These are phyloP conservation scores for Cercopithecus hamlyni DNA, from an alignment of 2,797 vertebrate species.

Conservation along the genomic window DNA sequence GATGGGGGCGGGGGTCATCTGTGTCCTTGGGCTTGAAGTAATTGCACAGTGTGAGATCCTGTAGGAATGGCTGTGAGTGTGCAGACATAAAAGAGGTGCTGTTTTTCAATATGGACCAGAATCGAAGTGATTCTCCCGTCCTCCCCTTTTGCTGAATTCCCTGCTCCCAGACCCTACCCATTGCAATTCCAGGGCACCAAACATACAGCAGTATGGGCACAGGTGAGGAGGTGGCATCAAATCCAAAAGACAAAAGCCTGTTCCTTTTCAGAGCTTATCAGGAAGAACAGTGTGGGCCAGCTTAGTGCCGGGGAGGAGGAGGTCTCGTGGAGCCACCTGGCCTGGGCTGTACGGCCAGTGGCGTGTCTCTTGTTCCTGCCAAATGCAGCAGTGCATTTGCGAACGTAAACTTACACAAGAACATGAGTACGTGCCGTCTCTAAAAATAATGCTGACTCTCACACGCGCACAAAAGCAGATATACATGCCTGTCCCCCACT, in stretches of 20 bases:
- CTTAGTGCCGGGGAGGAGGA: background rate
- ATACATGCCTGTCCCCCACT: background rate
- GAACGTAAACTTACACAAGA: background rate
- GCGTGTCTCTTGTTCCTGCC: background rate
- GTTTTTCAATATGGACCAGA: background rate
- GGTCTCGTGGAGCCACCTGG: rapidly evolving
- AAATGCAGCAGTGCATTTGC: background rate
- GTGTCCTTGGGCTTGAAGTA: background rate
- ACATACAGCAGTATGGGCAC: background rate
- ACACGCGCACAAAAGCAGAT: background rate
- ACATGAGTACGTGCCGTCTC: background rate
- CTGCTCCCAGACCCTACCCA: background rate
- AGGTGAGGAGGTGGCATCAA: background rate
- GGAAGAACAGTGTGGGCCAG: background rate
- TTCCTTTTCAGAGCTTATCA: background rate
- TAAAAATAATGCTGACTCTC: background rate
- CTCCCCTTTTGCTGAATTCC: background rate
- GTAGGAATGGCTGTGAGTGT: background rate
- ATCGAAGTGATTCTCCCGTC: background rate
- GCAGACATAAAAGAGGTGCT: background rate
- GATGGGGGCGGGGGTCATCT: too few species aligned
- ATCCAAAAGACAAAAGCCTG: background rate
- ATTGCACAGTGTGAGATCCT: background rate
- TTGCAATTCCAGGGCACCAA: background rate
- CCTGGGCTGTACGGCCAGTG: rapidly evolving